These are phyloP conservation scores for Catostylus mosaicus DNA, from an alignment of 30 jellyfish, hydroid and myxozoan species.

Conservation along the genomic window DNA sequence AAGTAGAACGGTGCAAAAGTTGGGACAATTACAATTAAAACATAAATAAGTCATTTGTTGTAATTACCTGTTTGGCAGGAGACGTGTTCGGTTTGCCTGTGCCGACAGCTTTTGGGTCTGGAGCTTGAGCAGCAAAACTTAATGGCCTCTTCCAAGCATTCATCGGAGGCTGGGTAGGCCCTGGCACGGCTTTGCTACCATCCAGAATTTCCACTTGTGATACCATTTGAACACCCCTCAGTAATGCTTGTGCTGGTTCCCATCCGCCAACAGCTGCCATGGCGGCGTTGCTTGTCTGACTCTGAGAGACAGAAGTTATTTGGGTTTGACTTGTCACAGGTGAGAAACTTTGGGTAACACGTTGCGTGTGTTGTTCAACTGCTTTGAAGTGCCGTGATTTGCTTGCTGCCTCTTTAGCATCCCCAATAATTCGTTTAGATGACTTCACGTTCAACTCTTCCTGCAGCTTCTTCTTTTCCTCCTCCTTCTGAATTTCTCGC, in stretches of 20 bases:
- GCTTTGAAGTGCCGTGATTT: constrained; percentile 38
- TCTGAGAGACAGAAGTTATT: constrained; percentile 26
- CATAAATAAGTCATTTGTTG: no score
- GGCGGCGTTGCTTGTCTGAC: constrained; percentile 93
- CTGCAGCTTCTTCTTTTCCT: constrained; percentile 64
- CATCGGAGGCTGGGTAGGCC: constrained; percentile 72
- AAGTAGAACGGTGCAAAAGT: no score
- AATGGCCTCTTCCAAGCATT: constrained; percentile 98
- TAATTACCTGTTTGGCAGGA: constrained; percentile 69
- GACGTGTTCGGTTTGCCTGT: constrained; percentile 94
- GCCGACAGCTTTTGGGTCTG: constrained; percentile 98
- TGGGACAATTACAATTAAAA: no score
- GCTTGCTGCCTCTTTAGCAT: constrained; percentile 37
- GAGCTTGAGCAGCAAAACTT: constrained; percentile 70
- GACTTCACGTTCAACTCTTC: constrained; percentile 69
- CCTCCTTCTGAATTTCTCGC: constrained; percentile 79
- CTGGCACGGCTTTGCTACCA: constrained; percentile 52
- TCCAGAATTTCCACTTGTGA: constrained; percentile 48
- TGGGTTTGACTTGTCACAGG: constrained; percentile 54
- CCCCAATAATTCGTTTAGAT: constrained; percentile 21
- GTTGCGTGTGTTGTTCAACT: constrained; percentile 35
- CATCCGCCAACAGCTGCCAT: constrained; percentile 99
- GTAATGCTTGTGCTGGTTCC: constrained; percentile 97
- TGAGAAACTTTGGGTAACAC: constrained; percentile 34
- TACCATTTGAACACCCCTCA: constrained; percentile 70